Base-by-base conservation (phyloP, 2,888 invertebrate genomes). In the Pollenia amentaria region DNA sequence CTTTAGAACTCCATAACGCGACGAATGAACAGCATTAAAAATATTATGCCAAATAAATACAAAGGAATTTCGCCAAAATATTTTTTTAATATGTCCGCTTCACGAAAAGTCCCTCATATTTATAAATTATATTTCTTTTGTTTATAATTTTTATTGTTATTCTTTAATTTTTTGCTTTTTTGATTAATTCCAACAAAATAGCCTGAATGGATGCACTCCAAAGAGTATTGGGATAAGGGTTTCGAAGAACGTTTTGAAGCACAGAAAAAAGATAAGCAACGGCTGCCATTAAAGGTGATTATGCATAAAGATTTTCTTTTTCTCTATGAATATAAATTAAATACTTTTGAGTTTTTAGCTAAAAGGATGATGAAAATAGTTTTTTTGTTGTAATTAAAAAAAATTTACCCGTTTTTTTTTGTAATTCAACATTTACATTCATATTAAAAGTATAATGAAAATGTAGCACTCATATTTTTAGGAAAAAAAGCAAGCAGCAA, bases 171-270 rank as follows among this genome's bases (percentile, higher is more conserved):
- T 62, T 57, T 29, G 29, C 40, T 46, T 38, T 67, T 75, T 53
- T 75, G 1, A 76, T 67, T 55, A 53, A 10, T 64, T 40, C 16
- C 42, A 38, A 55, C 44, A 53, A 14, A 93, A 44, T 94, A 98
- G 97, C 97, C 97, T 1, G 96, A 96, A 90, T 98, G 97, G 97
- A 95, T 98, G 94, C 95, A 97, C 79, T 96, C 96, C 78, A 96
- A 97, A 90, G 98, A 98, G 92, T 98, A 97, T 92, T 98, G 98
- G 98, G 97, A 98, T 93, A 96, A 96, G 89, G 95, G 95, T 55
- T 98, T 98, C 90, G 98, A 98, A 92, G 96, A 96, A 88, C 95
- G 97, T 72, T 98, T 96, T 92, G 96, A 97, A 89, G 95, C 95
- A 75, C 94, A 96, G 84, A 96, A 95, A 90, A 96, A 96, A 92